These are phyloP conservation scores for Dynastes tityus DNA, from an alignment of 2,888 invertebrate species.

Conservation along the genomic window DNA sequence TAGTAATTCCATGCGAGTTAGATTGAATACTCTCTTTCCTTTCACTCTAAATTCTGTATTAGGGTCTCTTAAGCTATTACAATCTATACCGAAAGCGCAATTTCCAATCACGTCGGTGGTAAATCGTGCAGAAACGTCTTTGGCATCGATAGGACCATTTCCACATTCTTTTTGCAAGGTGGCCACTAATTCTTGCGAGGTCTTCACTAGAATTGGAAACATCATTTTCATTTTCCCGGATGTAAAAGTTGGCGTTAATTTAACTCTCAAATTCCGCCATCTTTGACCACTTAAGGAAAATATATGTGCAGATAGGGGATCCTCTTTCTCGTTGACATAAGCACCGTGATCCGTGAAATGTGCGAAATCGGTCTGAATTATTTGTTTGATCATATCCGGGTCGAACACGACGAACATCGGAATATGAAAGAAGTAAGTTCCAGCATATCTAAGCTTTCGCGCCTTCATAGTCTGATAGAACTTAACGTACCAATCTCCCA, in stretches of 20 bases:
- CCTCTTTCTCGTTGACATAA: slow-evolving; percentile 66
- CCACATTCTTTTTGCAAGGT: slow-evolving; percentile 1
- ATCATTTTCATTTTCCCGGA: slow-evolving; percentile 72
- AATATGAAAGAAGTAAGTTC: slow-evolving; percentile 49
- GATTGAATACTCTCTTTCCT: slow-evolving; percentile 60
- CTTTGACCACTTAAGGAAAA: slow-evolving; percentile 68
- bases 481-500: slow-evolving; percentile 43
- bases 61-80: slow-evolving; percentile 62
- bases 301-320: slow-evolving; percentile 66
- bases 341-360: slow-evolving; percentile 70
- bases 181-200: slow-evolving; percentile 57
- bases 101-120: slow-evolving; percentile 68
- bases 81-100: slow-evolving; percentile 67
- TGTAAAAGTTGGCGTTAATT: slow-evolving; percentile 72
- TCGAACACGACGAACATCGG: slow-evolving; percentile 58
- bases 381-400: slow-evolving; percentile 67
- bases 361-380: slow-evolving; percentile 69
- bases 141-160: slow-evolving; percentile 55
- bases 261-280: slow-evolving; percentile 71
- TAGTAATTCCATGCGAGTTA: slow-evolving; percentile 53
- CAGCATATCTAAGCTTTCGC: slow-evolving; percentile 49
- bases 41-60: slow-evolving; percentile 63
- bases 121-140: slow-evolving; percentile 62
- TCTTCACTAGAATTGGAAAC: slow-evolving; percentile 68
- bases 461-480: slow-evolving; percentile 46